Conservation (phyloP, 2,888 invertebrate species). For the Acanthosepion lycidas region DNA sequence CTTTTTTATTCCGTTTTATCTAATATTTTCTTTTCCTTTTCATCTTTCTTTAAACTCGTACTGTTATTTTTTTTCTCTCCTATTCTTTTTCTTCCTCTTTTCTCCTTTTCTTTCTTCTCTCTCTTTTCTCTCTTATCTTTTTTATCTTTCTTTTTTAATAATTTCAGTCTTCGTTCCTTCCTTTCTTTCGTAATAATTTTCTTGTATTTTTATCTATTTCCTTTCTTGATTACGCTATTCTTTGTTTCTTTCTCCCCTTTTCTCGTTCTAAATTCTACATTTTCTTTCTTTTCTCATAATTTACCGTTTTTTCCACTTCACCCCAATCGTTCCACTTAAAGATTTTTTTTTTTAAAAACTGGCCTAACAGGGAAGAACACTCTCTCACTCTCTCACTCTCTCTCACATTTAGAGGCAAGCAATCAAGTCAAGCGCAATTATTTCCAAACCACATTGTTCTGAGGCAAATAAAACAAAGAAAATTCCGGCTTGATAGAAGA, state of each 20-base stretch:
- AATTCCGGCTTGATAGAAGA: background rate
- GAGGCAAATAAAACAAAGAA: background rate
- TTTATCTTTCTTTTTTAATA: background rate
- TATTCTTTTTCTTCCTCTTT: background rate
- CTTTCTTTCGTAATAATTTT: background rate
- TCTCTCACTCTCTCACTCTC: too few relatives aligned
- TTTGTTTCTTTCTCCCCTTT: background rate
- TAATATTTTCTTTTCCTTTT: too few relatives aligned
- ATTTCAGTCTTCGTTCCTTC: background rate
- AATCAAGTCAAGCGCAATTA: background rate
- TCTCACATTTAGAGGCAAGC: background rate
- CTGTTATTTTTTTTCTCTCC: too few relatives aligned
- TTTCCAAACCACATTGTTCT: background rate
- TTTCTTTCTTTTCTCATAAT: background rate
- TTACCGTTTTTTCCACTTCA: background rate
- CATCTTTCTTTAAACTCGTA: too few relatives aligned
- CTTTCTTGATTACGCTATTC: too few relatives aligned
- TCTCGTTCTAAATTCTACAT: background rate
- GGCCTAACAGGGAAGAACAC: too few relatives aligned
- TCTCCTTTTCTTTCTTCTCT: background rate
- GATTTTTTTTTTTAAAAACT: too few relatives aligned
- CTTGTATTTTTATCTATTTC: background rate
- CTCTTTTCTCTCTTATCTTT: background rate
- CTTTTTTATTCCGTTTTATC: too few relatives aligned
- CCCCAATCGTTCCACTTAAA: background rate